These are phyloP conservation scores for Lymantria monacha DNA, from an alignment of 2,888 invertebrate genomes.

Conservation along the genomic window DNA sequence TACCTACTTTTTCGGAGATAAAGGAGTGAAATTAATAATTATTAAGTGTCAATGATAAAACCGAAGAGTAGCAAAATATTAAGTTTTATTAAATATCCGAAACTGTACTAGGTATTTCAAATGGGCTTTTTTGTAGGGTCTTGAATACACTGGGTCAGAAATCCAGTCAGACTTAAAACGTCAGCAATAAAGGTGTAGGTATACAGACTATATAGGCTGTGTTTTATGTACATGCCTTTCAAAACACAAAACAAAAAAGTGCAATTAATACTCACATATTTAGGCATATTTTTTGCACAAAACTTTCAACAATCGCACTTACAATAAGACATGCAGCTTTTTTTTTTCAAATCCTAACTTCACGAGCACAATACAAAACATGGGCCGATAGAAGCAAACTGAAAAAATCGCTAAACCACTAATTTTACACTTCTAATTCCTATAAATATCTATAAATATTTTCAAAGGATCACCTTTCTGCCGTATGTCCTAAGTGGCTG, in stretches of 20 bases:
- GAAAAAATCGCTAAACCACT: conserved; percentile 34
- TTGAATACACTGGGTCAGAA: too few relatives aligned
- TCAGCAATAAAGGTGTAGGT: neutral
- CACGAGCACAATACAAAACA: conserved; percentile 29
- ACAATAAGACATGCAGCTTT: conserved; percentile 10
- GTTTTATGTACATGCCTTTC: conserved; percentile 6
- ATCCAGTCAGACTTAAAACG: neutral
- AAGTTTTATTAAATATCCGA: too few relatives aligned
- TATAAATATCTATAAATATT: conserved; percentile 38
- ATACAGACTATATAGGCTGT: neutral
- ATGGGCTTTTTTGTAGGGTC: too few relatives aligned
- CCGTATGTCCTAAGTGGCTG: conserved; percentile 79
- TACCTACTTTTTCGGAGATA: too few relatives aligned
- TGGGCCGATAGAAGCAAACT: conserved; percentile 34
- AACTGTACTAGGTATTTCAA: too few relatives aligned
- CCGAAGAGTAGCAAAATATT: too few relatives aligned
- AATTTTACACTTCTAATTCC: conserved; percentile 33
- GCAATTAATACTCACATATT: conserved; percentile 7
- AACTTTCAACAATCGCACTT: conserved; percentile 12
- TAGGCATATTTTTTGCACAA: conserved; percentile 2
- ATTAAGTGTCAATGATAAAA: too few relatives aligned
- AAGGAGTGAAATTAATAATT: too few relatives aligned
- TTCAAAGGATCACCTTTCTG: conserved; percentile 68
- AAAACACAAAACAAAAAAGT: conserved; percentile 12
- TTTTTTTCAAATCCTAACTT: conserved; percentile 16